Percentiles rank a stretch among this genome's conserved stretches.
These are phyloP conservation scores for Eupithecia inturbata DNA, from an alignment of 2,888 invertebrate genomes.

Conservation along the genomic window DNA sequence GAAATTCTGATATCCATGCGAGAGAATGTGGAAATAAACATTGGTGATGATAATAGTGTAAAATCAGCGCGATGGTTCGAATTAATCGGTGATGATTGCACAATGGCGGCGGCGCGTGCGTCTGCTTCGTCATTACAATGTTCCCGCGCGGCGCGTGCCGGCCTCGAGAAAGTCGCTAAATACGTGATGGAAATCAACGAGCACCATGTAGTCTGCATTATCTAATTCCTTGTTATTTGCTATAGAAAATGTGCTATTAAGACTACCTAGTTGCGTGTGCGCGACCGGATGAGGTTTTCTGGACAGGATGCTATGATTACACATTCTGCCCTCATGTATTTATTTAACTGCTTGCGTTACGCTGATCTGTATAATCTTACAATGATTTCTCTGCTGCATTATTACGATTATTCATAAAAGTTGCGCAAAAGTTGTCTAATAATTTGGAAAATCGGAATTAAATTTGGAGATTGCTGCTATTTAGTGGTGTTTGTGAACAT, in stretches of 20 bases:
- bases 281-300: constrained; percentile 28
- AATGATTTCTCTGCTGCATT: constrained; percentile 1
- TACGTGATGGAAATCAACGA: constrained; percentile 63
- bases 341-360: neutral
- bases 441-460: neutral
- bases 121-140: constrained; percentile 50
- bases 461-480: neutral
- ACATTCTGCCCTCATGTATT: constrained; percentile 31
- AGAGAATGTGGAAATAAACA: neutral
- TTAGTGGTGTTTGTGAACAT: neutral
- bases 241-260: constrained; percentile 39
- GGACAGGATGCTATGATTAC: constrained; percentile 42
- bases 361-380: constrained; percentile 1
- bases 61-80: constrained; percentile 36
- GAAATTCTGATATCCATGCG: neutral
- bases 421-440: neutral
- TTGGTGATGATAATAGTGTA: neutral
- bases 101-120: constrained; percentile 46
- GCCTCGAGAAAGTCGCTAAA: constrained; percentile 63
- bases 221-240: constrained; percentile 42
- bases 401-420: neutral
- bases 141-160: constrained; percentile 44
- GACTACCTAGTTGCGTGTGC: constrained; percentile 33
- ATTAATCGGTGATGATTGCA: constrained; percentile 50
- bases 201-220: constrained; percentile 41